Percentiles rank a stretch among this genome's conserved stretches.
Conservation (phyloP, 2,888 invertebrate species). For the Petrolisthes manimaculis region DNA sequence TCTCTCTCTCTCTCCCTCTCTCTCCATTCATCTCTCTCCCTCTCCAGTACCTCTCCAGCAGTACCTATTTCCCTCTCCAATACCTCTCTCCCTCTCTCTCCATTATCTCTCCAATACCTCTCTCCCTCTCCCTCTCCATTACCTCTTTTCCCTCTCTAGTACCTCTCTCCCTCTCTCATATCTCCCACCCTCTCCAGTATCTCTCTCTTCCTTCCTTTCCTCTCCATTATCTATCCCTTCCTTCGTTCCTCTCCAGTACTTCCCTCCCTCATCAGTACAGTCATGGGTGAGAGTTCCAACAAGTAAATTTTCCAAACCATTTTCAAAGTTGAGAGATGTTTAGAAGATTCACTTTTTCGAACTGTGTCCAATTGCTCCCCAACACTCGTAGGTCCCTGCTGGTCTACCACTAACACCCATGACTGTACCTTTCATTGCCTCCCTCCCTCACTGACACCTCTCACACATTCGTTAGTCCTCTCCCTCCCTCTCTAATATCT, state of each 20-base stretch:
- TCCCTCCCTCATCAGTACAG: background rate
- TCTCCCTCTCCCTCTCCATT: background rate
- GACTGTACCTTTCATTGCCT: background rate
- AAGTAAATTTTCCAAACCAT: no score
- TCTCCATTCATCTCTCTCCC: background rate
- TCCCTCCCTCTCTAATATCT: background rate
- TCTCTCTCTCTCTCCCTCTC: background rate
- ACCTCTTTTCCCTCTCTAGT: background rate
- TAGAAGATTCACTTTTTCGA: no score
- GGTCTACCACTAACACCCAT: background rate
- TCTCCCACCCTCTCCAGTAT: slow-evolving; percentile 5
- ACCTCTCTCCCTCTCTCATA: slow-evolving; percentile 21
- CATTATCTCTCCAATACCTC: background rate
- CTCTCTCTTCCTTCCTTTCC: slow-evolving; percentile 24
- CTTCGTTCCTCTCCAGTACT: background rate
- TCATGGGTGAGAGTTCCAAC: background rate
- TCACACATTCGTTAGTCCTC: background rate
- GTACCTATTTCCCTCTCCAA: background rate
- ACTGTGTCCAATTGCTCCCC: no score
- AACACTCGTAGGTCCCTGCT: background rate
- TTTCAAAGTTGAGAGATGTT: no score
- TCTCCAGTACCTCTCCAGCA: background rate
- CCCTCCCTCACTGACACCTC: background rate
- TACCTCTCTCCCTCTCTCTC: background rate
- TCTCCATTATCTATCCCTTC: background rate